phyloP scores from a whole-genome alignment of 2,888 invertebrate species.

The Hedya salicella region DNA sequence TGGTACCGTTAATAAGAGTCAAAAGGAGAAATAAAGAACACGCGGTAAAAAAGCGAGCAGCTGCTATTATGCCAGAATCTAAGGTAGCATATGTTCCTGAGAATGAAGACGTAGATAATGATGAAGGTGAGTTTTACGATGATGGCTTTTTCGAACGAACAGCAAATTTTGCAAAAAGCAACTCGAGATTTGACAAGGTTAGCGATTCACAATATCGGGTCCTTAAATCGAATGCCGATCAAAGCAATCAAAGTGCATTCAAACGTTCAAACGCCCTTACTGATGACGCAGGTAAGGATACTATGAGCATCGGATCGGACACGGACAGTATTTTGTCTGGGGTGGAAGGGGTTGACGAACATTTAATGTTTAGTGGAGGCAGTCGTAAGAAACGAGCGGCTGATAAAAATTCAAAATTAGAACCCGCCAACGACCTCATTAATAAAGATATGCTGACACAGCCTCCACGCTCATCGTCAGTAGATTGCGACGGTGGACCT shows the following conservation, averaged over 20 bases:
- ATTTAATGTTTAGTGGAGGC: constrained; percentile 69
- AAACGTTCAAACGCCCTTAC: constrained; percentile 45
- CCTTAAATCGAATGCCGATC: constrained; percentile 9
- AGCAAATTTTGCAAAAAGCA: constrained; percentile 61
- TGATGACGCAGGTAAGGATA: constrained; percentile 55
- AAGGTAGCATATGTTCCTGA: constrained; percentile 73
- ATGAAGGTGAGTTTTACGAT: constrained; percentile 81
- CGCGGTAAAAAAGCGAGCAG: constrained; percentile 64
- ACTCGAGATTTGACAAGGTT: constrained; percentile 40
- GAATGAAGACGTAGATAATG: constrained; percentile 75
- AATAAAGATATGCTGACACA: constrained; percentile 26
- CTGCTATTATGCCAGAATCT: constrained; percentile 62
- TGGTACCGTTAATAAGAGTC: constrained; percentile 71
- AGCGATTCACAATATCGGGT: constrained; percentile 4
- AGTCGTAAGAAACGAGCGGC: constrained; percentile 60
- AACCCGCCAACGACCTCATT: constrained; percentile 32
- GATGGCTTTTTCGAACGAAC: constrained; percentile 78
- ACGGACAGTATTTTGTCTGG: constrained; percentile 72
- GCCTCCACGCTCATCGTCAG: constrained; percentile 47
- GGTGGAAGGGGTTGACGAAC: constrained; percentile 72
- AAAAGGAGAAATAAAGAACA: constrained; percentile 68
- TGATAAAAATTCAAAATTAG: constrained; percentile 47
- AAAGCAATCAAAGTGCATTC: constrained; percentile 44
- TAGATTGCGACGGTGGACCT: constrained; percentile 11
- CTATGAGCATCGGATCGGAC: constrained; percentile 69